Conservation (phyloP, 2,888 invertebrate genomes). For the Autographa gamma region DNA sequence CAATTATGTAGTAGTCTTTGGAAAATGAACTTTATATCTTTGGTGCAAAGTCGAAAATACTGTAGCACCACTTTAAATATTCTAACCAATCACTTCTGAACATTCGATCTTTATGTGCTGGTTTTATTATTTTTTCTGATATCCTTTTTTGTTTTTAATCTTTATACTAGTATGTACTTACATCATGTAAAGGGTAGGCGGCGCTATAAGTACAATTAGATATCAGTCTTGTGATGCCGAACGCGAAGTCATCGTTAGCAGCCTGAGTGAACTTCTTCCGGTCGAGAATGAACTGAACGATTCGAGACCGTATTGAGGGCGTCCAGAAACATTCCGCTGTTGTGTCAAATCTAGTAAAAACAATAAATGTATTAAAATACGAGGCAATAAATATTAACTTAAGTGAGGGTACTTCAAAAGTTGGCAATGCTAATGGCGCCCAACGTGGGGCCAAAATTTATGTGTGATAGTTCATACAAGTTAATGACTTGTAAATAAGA, state of each 20-base stretch:
- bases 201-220: conserved; percentile 93
- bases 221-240: conserved; percentile 94
- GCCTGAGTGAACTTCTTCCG: conserved; percentile 93
- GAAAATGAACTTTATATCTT: neutral
- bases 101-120: too few relatives aligned
- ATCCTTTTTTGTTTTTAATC: neutral
- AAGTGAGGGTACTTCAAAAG: too few relatives aligned
- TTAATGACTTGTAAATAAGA: too few relatives aligned
- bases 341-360: conserved; percentile 92
- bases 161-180: conserved; percentile 76
- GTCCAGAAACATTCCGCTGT: conserved; percentile 95
- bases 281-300: conserved; percentile 97
- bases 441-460: neutral
- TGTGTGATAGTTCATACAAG: too few relatives aligned
- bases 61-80: too few relatives aligned
- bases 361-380: neutral
- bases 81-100: too few relatives aligned
- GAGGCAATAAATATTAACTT: too few relatives aligned
- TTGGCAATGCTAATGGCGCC: neutral
- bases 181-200: conserved; percentile 96
- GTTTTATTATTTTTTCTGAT: too few relatives aligned
- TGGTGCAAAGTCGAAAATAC: neutral
- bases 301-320: conserved; percentile 94
- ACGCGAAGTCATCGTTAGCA: conserved; percentile 92
- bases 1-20: neutral